phyloP scores from a whole-genome alignment of 2,888 invertebrate genomes.

The Bibio marci region DNA sequence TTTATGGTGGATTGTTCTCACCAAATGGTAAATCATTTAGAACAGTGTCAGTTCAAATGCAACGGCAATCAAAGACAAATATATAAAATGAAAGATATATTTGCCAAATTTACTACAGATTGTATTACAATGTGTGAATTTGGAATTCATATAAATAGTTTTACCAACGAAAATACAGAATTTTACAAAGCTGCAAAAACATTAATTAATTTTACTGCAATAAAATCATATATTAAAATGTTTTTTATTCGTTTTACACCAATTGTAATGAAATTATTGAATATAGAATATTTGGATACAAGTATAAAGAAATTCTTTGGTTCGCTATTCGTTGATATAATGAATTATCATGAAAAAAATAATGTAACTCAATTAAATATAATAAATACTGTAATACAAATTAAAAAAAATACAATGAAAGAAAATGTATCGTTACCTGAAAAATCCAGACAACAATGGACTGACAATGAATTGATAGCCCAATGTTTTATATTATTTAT shows the following conservation, averaged over 20 bases:
- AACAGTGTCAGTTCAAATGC: no score
- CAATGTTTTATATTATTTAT: slow-evolving; percentile 4
- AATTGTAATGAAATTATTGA: slow-evolving; percentile 9
- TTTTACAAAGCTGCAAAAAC: slow-evolving; percentile 31
- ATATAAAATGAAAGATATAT: slow-evolving; percentile 30
- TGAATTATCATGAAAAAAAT: slow-evolving; percentile 9
- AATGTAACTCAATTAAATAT: slow-evolving; percentile 11
- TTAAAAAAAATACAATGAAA: neutral
- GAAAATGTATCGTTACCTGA: no score
- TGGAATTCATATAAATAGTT: slow-evolving; percentile 31
- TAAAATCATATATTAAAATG: slow-evolving; percentile 7
- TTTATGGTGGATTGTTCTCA: slow-evolving; percentile 1
- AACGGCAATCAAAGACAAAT: slow-evolving; percentile 9
- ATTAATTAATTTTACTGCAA: slow-evolving; percentile 19
- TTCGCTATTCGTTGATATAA: slow-evolving; percentile 7
- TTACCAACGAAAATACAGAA: slow-evolving; percentile 27
- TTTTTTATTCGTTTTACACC: slow-evolving; percentile 11
- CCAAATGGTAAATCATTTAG: no score
- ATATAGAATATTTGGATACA: slow-evolving; percentile 11
- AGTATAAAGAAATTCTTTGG: slow-evolving; percentile 9
- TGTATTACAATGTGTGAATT: slow-evolving; percentile 36
- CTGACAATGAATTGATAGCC: neutral
- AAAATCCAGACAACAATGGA: neutral
- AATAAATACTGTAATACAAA: slow-evolving; percentile 9
- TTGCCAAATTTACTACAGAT: slow-evolving; percentile 31